Evolutionary conservation across 92 coral and sea anemone species (phyloP).

Genomic region (Pocillopora grandis): DNA sequence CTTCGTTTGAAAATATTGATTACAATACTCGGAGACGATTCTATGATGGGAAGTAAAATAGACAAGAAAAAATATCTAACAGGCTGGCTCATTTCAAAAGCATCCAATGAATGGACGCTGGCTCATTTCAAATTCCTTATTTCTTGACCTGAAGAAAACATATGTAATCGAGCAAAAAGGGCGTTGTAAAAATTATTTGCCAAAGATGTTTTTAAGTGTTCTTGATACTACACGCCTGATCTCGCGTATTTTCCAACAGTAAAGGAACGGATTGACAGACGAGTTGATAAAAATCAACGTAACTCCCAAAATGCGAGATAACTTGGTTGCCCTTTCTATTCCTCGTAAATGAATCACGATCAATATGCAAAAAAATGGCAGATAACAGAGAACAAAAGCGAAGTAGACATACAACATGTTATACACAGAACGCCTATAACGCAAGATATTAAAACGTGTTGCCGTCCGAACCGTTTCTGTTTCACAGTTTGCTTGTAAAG

Average conservation of each 20-base stretch:
- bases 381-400: slow-evolving; percentile 13
- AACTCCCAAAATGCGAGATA: neutral
- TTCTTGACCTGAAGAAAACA: no score
- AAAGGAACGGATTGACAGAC: slow-evolving; percentile 35
- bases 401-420: slow-evolving; percentile 22
- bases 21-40: no score
- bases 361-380: slow-evolving; percentile 14
- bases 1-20: no score
- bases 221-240: slow-evolving; percentile 7
- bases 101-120: no score
- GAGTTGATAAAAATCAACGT: slow-evolving; percentile 21
- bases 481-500: neutral
- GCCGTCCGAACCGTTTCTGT: neutral
- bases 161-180: no score
- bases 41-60: no score
- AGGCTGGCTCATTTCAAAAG: no score
- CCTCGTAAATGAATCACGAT: slow-evolving; percentile 14
- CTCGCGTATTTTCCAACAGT: slow-evolving; percentile 35
- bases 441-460: neutral
- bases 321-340: neutral
- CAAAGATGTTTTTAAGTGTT: neutral
- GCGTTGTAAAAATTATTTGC: neutral
- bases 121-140: no score
- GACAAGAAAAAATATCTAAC: no score
- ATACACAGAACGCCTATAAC: slow-evolving; percentile 20